Evolutionary conservation across 2,888 invertebrate genomes (phyloP).

Genomic region (Ormyrus thymus): DNA sequence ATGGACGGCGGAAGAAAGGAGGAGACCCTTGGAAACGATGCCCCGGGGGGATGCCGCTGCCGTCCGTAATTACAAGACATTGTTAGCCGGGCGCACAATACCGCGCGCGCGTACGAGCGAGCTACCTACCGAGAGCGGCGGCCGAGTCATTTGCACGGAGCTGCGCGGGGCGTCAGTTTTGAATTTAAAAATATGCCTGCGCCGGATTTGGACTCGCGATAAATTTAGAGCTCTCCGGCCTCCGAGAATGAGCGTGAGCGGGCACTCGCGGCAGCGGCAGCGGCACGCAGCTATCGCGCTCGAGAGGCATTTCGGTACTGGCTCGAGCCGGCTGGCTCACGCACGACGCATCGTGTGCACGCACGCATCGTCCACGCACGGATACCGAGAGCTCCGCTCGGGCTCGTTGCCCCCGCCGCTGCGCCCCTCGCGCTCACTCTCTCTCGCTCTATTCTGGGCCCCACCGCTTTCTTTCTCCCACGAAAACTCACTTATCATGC

Average conservation of each 20-base stretch:
- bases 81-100: slow-evolving; percentile 19
- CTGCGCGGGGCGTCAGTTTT: too few species aligned
- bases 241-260: background rate
- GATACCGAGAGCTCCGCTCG: background rate
- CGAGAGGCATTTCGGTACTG: too few species aligned
- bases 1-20: slow-evolving; percentile 25
- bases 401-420: background rate
- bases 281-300: too few species aligned
- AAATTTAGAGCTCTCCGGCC: slow-evolving; percentile 49
- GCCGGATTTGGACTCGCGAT: slow-evolving; percentile 40
- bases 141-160: too few species aligned
- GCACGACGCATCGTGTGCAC: too few species aligned
- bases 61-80: slow-evolving; percentile 46
- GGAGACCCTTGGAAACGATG: slow-evolving; percentile 40
- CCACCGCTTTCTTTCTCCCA: background rate
- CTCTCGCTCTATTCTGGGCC: background rate
- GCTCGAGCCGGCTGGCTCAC: too few species aligned
- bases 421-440: background rate
- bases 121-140: background rate
- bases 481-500: too few species aligned
- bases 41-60: slow-evolving; percentile 17
- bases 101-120: background rate
- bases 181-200: too few species aligned
- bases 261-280: background rate
- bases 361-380: too few species aligned